These are phyloP conservation scores for Tangara arthus DNA, from an alignment of 2,797 vertebrate genomes.

Conservation along the genomic window DNA sequence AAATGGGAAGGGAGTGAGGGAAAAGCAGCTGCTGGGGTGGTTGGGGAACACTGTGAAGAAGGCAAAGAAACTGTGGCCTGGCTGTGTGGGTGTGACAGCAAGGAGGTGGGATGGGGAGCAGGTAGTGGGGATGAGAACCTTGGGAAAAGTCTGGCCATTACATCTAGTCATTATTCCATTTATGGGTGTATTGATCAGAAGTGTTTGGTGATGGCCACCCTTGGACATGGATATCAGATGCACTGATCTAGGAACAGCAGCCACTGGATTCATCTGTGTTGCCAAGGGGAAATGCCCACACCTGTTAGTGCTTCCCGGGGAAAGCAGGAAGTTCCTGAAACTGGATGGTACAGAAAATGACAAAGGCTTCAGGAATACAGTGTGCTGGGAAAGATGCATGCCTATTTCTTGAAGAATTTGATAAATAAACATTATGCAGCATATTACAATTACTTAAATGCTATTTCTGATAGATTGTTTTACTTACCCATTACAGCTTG, in stretches of 20 bases:
- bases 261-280: rapidly evolving
- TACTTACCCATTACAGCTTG: not conserved
- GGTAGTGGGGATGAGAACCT: not conserved
- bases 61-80: not conserved
- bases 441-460: not conserved
- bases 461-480: not conserved
- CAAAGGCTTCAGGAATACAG: not conserved
- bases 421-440: not conserved
- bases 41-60: not conserved
- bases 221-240: not conserved
- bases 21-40: not conserved
- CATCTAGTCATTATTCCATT: not conserved
- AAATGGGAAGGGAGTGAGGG: not conserved
- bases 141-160: not conserved
- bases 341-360: not conserved
- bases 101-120: not conserved
- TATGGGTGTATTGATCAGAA: not conserved
- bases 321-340: not conserved
- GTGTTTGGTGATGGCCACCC: not conserved
- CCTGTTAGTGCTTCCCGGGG: not conserved
- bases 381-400: not conserved
- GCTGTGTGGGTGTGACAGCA: not conserved
- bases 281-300: not conserved
- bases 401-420: not conserved
- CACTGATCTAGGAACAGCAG: not conserved